phyloP scores from a whole-genome alignment of 2,113 vertebrate species.

The Salminus brasiliensis region DNA sequence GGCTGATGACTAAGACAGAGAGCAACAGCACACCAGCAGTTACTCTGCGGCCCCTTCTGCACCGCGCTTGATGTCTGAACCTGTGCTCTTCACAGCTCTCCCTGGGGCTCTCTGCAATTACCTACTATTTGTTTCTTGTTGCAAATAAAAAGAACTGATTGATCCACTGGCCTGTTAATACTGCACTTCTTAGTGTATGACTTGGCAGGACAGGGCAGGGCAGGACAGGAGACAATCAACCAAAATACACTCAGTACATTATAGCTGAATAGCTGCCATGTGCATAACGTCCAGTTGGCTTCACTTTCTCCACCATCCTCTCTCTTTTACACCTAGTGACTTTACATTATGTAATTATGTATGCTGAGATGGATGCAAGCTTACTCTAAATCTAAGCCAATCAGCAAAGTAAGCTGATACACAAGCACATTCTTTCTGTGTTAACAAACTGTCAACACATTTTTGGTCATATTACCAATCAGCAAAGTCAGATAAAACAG shows the following conservation, averaged over 20 bases:
- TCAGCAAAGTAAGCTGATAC: conserved; percentile 22
- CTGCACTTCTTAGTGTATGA: not conserved
- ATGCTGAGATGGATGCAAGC: too few relatives aligned
- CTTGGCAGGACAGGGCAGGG: not conserved
- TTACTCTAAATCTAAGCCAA: not conserved
- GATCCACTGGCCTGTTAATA: conserved; percentile 8
- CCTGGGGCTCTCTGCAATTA: not conserved
- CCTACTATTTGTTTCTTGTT: not conserved
- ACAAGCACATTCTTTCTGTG: conserved; percentile 2
- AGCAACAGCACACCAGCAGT: conserved; percentile 46
- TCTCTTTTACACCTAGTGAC: conserved; percentile 11
- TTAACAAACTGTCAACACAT: conserved; percentile 7
- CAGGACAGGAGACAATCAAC: not conserved
- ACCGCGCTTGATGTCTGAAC: not conserved
- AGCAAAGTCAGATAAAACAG: conserved; percentile 21
- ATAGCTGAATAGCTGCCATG: not conserved
- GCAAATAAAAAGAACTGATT: conserved; percentile 17
- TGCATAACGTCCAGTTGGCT: not conserved
- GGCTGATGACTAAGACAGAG: conserved; percentile 49
- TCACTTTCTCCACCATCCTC: not conserved
- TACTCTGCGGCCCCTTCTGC: conserved; percentile 9
- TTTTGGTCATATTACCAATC: not conserved
- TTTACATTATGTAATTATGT: conserved; percentile 5
- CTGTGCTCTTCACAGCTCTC: conserved; percentile 8
- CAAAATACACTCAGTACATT: not conserved